Evolutionary conservation across 2,113 vertebrate genomes (phyloP).

Genomic region (Camelus dromedarius): DNA sequence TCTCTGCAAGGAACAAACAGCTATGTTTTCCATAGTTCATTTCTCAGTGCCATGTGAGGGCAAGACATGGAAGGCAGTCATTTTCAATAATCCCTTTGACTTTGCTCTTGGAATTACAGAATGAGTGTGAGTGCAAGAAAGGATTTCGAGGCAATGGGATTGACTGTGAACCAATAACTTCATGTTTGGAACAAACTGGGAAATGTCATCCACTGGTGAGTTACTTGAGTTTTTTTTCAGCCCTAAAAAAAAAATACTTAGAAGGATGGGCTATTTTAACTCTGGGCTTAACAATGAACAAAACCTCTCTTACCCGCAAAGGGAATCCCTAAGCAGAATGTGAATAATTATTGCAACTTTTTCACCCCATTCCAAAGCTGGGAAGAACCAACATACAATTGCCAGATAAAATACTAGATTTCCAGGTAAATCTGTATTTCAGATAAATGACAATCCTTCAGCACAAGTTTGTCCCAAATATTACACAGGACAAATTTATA

Average conservation of each 20-base stretch:
- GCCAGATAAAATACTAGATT: not conserved
- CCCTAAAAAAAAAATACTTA: not conserved
- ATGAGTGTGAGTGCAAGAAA: constrained; percentile 92
- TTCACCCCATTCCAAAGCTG: not conserved
- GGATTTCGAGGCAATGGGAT: constrained; percentile 93
- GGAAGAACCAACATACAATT: not conserved
- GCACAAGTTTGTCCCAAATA: not conserved
- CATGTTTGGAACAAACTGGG: constrained; percentile 89
- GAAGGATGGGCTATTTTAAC: not conserved
- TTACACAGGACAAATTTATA: not conserved
- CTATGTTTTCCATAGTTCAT: fast-evolving
- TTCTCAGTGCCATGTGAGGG: fast-evolving
- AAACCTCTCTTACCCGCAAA: not conserved
- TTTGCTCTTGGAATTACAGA: constrained; percentile 85
- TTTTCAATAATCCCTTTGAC: constrained; percentile 52
- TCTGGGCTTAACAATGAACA: not conserved
- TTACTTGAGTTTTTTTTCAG: constrained; percentile 60
- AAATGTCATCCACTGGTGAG: constrained; percentile 94
- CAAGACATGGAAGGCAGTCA: not conserved
- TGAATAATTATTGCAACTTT: not conserved
- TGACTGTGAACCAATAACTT: constrained; percentile 91
- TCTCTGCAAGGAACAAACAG: not conserved
- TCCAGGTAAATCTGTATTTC: not conserved
- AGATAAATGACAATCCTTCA: not conserved
- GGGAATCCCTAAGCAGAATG: not conserved